Conservation (phyloP, 53 echinoderm and acorn worm species). For the Crossaster papposus region DNA sequence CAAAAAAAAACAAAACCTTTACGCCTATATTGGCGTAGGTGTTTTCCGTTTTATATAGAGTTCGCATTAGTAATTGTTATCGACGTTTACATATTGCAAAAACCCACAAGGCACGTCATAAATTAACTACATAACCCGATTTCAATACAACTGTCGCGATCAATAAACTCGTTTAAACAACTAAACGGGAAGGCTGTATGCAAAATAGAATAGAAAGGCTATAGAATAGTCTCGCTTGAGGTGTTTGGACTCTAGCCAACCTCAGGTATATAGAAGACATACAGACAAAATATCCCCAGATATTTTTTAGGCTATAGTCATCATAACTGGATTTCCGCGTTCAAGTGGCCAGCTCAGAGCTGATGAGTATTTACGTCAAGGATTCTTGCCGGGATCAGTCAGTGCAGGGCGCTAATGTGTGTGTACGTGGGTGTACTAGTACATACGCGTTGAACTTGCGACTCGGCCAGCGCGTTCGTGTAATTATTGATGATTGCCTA, state of each 20-base stretch:
- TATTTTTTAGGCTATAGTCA: too few relatives aligned
- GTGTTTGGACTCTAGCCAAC: constrained; percentile 35
- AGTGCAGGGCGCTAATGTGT: neutral
- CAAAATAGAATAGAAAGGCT: too few relatives aligned
- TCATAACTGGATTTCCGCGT: constrained; percentile 28
- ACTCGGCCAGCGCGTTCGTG: neutral
- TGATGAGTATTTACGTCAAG: neutral
- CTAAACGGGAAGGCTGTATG: neutral
- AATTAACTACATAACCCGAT: neutral
- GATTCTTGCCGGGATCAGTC: neutral
- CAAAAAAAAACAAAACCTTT: too few relatives aligned
- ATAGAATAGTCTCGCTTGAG: neutral
- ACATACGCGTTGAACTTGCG: too few relatives aligned
- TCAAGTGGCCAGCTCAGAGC: neutral
- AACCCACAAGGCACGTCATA: constrained; percentile 7
- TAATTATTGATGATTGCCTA: too few relatives aligned
- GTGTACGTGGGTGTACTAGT: neutral
- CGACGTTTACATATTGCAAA: constrained; percentile 2
- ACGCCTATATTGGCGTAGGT: too few relatives aligned
- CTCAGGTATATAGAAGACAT: neutral
- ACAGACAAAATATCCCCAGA: neutral
- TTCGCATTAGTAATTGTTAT: neutral
- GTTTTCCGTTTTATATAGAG: neutral
- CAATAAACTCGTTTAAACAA: constrained; percentile 25
- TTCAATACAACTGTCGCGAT: constrained; percentile 25